Base-by-base conservation (phyloP, 2,888 invertebrate genomes). In the Mimas tiliae region DNA sequence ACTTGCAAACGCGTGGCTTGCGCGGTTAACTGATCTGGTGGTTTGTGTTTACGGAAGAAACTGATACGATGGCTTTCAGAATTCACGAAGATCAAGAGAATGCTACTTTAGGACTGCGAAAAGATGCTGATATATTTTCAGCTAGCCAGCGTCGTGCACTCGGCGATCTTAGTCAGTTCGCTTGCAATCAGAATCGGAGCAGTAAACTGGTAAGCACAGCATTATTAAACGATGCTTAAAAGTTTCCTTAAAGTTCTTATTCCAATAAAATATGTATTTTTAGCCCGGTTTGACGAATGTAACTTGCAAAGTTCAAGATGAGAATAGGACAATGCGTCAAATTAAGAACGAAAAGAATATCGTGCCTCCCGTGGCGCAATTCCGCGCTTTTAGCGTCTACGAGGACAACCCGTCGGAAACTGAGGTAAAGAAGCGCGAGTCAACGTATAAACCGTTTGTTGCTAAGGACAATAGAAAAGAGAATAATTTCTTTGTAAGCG, bases 61-160 rank as follows among this genome's bases (percentile, higher is more conserved):
- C 83, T 74, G 78, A 79, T 74, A 83, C 85, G 89, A 96, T 97
- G 97, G 96, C 96, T 88, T 96, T 97, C 88, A 95, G 95, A 89
- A 96, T 97, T 82, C 96, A 96, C 88, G 95, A 96, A 88, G 97
- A 97, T 89, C 95, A 96, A 86, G 97, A 97, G 90, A 97, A 97
- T 89, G 92, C 95, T 75, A 84, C 93, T 72, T 82, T 93, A 74
- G 92, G 91, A 70, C 86, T 92, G 64, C 89, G 91, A 74, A 95
- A 95, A 84, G 95, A 95, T 79, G 85, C 88, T 72, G 93, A 93
- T 68, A 77, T 91, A 71, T 91, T 91, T 83, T 79, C 90, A 65
- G 89, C 93, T 68, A 89, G 91, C 75, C 96, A 95, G 86, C 94
- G 96, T 75, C 93, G 95, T 70, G 95, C 95, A 67, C 91, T 96